Conservation (phyloP, 1,140 invertebrate genomes). For the Elymnias hypermnestra region DNA sequence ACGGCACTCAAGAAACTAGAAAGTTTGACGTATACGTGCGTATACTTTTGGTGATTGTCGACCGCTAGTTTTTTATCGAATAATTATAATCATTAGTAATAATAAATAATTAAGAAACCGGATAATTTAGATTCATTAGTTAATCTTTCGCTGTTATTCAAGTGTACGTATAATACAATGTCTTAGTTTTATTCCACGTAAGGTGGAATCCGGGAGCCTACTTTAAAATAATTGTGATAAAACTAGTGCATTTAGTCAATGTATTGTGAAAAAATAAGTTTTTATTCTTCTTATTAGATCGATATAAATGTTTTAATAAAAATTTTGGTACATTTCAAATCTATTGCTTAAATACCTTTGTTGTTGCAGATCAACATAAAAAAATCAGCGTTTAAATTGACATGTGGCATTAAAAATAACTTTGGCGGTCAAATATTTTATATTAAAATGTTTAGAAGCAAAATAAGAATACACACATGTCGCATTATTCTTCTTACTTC, state of each 20-base stretch:
- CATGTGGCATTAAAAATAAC: constrained; percentile 62
- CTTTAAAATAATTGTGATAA: constrained; percentile 32
- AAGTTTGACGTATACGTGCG: constrained; percentile 47
- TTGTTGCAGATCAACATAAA: constrained; percentile 38
- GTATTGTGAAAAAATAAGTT: neutral
- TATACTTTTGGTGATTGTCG: constrained; percentile 33
- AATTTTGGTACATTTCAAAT: too few species aligned
- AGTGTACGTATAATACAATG: neutral
- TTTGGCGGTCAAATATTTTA: too few species aligned
- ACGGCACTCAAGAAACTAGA: constrained; percentile 30
- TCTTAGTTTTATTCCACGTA: constrained; percentile 6
- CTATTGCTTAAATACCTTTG: constrained; percentile 25
- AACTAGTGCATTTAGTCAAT: constrained; percentile 7
- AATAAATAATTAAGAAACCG: neutral
- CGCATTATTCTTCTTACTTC: constrained; percentile 96
- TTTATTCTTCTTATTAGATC: too few species aligned
- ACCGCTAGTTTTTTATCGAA: constrained; percentile 19
- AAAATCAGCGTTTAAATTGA: constrained; percentile 41
- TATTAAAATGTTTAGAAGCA: constrained; percentile 89
- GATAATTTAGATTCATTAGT: neutral
- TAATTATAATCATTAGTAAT: constrained; percentile 8
- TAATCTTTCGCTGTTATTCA: constrained; percentile 2
- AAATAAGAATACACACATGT: constrained; percentile 94
- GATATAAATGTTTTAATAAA: too few species aligned
- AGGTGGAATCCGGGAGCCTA: constrained; percentile 62